A percentile compares a stretch with the other conserved stretches of the same genome.
These are phyloP conservation scores for Falcunculus frontatus DNA, from an alignment of 2,113 vertebrate species.

Conservation along the genomic window DNA sequence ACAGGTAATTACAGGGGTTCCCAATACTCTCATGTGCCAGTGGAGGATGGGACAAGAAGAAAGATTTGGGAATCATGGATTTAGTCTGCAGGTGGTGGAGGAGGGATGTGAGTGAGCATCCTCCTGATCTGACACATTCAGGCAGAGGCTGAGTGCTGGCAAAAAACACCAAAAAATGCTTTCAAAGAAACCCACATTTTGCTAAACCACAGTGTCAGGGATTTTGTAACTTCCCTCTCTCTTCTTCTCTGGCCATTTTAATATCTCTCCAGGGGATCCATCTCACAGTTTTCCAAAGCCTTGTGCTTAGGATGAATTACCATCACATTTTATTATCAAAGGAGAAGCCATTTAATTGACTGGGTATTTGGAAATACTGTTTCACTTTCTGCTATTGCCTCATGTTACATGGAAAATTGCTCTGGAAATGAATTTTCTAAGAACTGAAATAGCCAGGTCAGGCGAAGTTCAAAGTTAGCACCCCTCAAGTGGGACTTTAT, in stretches of 20 bases:
- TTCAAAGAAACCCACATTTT: not conserved
- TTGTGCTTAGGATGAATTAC: not conserved
- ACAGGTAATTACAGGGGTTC: not conserved
- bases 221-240: not conserved
- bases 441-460: not conserved
- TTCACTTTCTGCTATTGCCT: not conserved
- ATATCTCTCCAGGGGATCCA: not conserved
- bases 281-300: not conserved
- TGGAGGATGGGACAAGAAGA: not conserved
- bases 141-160: not conserved
- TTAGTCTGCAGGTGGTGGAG: not conserved
- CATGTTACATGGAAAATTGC: not conserved
- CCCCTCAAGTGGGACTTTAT: not conserved
- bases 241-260: not conserved
- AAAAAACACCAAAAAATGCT: not conserved
- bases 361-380: not conserved
- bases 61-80: not conserved
- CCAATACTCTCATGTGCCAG: not conserved
- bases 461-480: not conserved
- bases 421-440: not conserved
- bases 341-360: not conserved
- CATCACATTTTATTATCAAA: not conserved
- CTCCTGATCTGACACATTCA: not conserved
- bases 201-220: not conserved
- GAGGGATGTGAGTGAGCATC: not conserved